Evolutionary conservation across 2,113 vertebrate genomes (phyloP).

Genomic region (Gadus chalcogrammus): DNA sequence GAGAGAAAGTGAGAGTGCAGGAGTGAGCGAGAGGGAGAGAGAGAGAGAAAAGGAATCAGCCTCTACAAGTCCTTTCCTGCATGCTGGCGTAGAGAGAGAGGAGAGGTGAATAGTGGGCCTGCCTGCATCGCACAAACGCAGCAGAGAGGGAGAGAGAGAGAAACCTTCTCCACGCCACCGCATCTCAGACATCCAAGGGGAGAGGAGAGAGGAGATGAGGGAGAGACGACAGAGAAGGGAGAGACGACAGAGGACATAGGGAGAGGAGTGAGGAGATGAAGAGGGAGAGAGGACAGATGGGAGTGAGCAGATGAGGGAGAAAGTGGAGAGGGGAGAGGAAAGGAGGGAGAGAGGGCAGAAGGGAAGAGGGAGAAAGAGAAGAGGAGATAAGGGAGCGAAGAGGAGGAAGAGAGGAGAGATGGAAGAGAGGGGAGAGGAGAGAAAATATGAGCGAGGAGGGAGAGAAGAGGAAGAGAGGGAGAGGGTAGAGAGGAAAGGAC

Average conservation of each 20-base stretch:
- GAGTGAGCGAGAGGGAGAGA: conserved; percentile 8
- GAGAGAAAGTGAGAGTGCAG: conserved; percentile 1
- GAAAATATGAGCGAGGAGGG: too few species aligned
- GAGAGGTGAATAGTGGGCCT: conserved; percentile 36
- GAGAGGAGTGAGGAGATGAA: too few species aligned
- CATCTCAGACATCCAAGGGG: conserved; percentile 49
- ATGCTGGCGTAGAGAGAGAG: conserved; percentile 31
- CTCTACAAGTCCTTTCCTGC: conserved; percentile 65
- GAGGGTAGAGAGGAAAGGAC: conserved; percentile 1
- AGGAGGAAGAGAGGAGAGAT: too few species aligned
- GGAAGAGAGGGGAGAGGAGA: too few species aligned
- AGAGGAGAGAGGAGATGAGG: not conserved
- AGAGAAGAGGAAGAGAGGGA: not conserved
- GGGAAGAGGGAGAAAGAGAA: too few species aligned
- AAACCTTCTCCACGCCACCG: conserved; percentile 46
- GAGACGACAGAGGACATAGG: too few species aligned
- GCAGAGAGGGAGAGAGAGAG: conserved; percentile 22
- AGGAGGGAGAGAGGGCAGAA: not conserved
- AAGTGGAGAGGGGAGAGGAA: not conserved
- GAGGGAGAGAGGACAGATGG: too few species aligned
- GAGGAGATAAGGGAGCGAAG: too few species aligned
- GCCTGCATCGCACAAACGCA: conserved; percentile 48
- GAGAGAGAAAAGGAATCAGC: conserved; percentile 42
- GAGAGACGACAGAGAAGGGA: not conserved
- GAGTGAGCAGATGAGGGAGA: too few species aligned